Percentiles rank a stretch among this genome's conserved stretches.
phyloP scores from a whole-genome alignment of 2,888 invertebrate genomes.

The Tipula helvola region DNA sequence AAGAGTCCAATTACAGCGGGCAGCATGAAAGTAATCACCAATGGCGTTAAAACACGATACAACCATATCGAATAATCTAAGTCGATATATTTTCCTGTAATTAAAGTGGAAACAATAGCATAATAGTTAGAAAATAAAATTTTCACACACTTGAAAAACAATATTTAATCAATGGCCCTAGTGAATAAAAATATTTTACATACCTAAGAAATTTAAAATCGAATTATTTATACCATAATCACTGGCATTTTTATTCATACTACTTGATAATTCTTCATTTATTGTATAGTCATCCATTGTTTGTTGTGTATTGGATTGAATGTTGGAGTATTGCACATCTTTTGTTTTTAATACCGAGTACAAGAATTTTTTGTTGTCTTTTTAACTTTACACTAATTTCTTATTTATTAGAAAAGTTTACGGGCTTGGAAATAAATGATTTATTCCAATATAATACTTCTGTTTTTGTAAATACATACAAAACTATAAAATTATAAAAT shows the following conservation, averaged over 20 bases:
- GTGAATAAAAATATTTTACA: background rate
- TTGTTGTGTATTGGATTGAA: background rate
- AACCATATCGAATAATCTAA: constrained; percentile 75
- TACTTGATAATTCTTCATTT: background rate
- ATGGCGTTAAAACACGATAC: constrained; percentile 70
- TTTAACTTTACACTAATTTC: background rate
- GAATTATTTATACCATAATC: background rate
- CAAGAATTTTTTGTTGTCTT: background rate
- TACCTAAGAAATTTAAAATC: background rate
- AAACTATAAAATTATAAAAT: background rate
- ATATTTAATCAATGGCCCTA: background rate
- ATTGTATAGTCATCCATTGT: background rate
- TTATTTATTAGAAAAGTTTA: background rate
- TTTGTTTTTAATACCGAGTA: background rate
- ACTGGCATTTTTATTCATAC: background rate
- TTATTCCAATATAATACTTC: background rate
- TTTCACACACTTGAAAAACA: background rate
- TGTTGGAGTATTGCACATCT: background rate
- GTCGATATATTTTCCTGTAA: constrained; percentile 67
- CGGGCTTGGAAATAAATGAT: background rate
- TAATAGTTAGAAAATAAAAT: background rate
- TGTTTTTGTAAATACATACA: background rate
- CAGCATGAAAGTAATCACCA: constrained; percentile 73
- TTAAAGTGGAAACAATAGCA: constrained; percentile 13
- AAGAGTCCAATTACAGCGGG: constrained; percentile 70